Evolutionary conservation across 2,888 invertebrate species (phyloP), one percentile per base, ranked within the genome.

Genomic region (Aspidiotus rigidus): DNA sequence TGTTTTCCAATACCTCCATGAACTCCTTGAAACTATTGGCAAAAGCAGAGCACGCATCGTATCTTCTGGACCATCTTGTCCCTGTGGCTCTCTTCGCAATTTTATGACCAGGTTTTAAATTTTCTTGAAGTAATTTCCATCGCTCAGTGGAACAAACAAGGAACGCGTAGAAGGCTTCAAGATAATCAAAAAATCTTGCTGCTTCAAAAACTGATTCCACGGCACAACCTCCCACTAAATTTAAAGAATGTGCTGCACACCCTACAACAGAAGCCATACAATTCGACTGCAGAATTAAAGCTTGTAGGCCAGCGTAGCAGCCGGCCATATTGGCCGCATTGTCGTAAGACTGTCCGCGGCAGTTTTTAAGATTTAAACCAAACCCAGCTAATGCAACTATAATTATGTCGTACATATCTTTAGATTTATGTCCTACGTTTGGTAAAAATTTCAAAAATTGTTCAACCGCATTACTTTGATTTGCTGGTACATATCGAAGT

Each of bases 271-370:
- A 28, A 5, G 28, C 5, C 5, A 28, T 28, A 3, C 28, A 28
- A 28, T 28, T 28, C 28, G n/a, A n/a, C n/a, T n/a, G n/a, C 28
- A 28, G 1, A 17, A 76, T 74, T 74, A 73, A 73, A 61, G 74
- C 71, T 71, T 75, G 73, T 62, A 74, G 67, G 62, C 75, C 74
- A 69, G 71, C 67, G 66, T 76, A 75, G 15, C 66, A 71, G 28
- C 75, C 75, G 10, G 75, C 71, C 75, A 76, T 76, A 72, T 75
- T 75, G 62, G 73, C 71, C n/a, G 76, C 75, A 73, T 76, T 76
- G 72, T 76, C 75, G 71, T 75, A 75, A 59, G 72, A 72, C 64
- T 76, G 75, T 11, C 75, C 74, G 15, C 75, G 56, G 60, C 72
- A 75, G 69, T 75, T 70, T 73, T 72, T 64, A 66, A 75, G 73